phyloP scores from a whole-genome alignment of 2,888 invertebrate species.

The Itoplectis maculator region DNA sequence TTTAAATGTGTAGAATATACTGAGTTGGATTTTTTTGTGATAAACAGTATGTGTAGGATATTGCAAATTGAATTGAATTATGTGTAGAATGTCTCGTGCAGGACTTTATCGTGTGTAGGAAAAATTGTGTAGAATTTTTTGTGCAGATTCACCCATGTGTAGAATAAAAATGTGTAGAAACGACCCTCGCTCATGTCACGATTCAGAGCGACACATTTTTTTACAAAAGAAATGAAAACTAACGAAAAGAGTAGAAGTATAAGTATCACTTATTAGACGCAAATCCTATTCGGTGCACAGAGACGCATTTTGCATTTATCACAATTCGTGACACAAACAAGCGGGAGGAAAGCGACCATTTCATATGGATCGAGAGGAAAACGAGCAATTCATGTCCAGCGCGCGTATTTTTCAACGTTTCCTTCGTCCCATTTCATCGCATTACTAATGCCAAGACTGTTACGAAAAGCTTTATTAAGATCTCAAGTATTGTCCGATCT shows the following conservation, averaged over 20 bases:
- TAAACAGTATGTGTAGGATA: too few species aligned
- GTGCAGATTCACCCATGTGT: too few species aligned
- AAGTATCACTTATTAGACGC: not conserved
- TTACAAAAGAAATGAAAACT: not conserved
- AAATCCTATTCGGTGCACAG: not conserved
- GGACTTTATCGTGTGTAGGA: too few species aligned
- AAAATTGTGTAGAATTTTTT: too few species aligned
- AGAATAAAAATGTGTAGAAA: too few species aligned
- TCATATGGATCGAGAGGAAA: not conserved
- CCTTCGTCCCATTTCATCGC: not conserved
- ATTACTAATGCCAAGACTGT: not conserved
- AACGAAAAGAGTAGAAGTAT: not conserved
- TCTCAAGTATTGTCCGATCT: constrained; percentile 1
- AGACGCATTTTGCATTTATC: not conserved
- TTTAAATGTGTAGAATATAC: too few species aligned
- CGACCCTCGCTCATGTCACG: too few species aligned
- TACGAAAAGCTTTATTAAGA: constrained; percentile 13
- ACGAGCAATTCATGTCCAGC: not conserved
- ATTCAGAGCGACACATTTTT: constrained; percentile 24
- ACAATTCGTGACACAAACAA: not conserved
- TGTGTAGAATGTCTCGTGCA: too few species aligned
- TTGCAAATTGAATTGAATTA: too few species aligned
- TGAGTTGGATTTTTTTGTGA: too few species aligned
- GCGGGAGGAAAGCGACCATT: not conserved
- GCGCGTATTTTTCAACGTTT: not conserved